Evolutionary conservation across 2,888 invertebrate species (phyloP), one percentile per base, ranked within the genome.

Genomic region (Heliconius sara): DNA sequence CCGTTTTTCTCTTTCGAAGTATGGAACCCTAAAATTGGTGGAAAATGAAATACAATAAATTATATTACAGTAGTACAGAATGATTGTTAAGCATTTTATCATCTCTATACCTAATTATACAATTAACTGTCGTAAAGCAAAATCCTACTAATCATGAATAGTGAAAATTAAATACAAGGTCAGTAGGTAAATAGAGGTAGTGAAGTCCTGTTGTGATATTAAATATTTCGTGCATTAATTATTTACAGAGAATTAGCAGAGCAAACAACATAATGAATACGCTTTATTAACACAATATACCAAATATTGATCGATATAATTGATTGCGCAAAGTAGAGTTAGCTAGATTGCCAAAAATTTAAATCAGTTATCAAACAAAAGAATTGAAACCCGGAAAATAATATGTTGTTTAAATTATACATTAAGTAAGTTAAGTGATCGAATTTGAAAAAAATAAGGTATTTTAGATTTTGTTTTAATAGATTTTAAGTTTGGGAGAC

Each of bases 251-350:
- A 83, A 83, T 83, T 83, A 83, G 78, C 77, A 30, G 66, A 67
- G 78, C 79, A 80, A 83, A 83, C 70, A 83, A 30, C 71, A 83
- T 70, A 81, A 52, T 71, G 73, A 66, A 57, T 67, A 30, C 70
- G 73, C 52, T 68, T 70, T 81, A 80, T 79, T 82, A 73, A 66
- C 66, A 27, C 78, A 63, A n/a, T 65, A 70, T 70, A 25, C 16
- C 65, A 83, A 83, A 84, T 83, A 83, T 84, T 84, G 74, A 78
- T 81, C 68, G 63, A 75, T 77, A 67, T 82, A 82, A 80, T 81
- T 80, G 80, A 65, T 80, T 81, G 43, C 16, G 70, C 70, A 25
- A 70, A 47, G 43, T 70, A 43, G 43, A 74, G 76, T 78, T 70
- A 78, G 77, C 52, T 79, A 67, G 67, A 72, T 60, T 39, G 66